Base-by-base conservation (phyloP, 1,140 invertebrate genomes). In the Thaumetopoea pityocampa region DNA sequence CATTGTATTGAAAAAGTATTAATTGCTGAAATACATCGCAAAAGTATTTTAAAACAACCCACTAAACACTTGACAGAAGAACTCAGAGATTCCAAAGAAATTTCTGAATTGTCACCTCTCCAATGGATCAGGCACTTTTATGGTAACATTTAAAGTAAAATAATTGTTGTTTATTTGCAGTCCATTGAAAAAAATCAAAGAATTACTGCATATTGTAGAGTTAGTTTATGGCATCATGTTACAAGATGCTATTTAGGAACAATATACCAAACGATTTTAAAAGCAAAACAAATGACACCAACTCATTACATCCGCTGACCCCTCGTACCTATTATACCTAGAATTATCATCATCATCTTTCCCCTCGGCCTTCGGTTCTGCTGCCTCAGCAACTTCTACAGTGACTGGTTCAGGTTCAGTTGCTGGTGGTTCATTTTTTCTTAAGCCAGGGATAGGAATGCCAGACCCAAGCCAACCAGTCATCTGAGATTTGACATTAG, bases 311-410 rank as follows among this genome's bases (percentile, higher is more conserved):
- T 82, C 74, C 59, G 78, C 69, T 59, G 67, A 69, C 68, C 87
- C 87, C 87, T 85, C 88, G 82, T 89, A 88, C 88, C 88, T 88
- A 88, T 86, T 87, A 86, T 90, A 92, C 91, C 91, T 92, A 77
- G 91, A 92, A 87, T 91, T 93, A 83, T 93, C 93, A 77, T 94
- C 93, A 79, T 94, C 92, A 54, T 93, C 92, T 81, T 92, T 92
- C 51, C 84, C 81, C 50, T 73, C 72, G 4, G 81, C 66, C 49
- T 88, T 87, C 44, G 73, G 50, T 46, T 87, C 85, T 40, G 85
- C 64, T 55, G 81, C 44, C 51, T 87, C 85, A 11, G 61, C 68
- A 10, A 86, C 71, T 55, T 89, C 86, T 14, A 84, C 73, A 1
- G 84, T 69, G 3, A 72, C 62, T 12, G 79, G 77, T 33, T 88